A percentile compares a stretch with the other conserved stretches of the same genome.
Conservation (phyloP, 2,797 vertebrate species). For the Coilia nasus region DNA sequence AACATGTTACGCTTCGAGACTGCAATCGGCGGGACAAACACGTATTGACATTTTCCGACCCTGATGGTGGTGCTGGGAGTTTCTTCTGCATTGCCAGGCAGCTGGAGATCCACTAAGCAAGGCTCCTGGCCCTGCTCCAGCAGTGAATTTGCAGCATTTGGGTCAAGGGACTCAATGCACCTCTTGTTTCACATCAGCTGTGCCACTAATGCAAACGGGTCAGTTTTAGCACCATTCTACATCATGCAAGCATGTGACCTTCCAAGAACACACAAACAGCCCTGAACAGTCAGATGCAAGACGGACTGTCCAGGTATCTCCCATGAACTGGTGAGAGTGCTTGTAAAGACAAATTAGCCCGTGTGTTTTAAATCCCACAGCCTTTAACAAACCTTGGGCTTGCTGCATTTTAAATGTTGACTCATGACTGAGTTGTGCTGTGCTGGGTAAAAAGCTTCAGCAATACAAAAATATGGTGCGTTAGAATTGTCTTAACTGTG, state of each 20-base stretch:
- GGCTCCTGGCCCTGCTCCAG: neutral
- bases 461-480: neutral
- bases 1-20: neutral
- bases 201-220: slow-evolving; percentile 33
- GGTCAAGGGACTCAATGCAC: slow-evolving; percentile 23
- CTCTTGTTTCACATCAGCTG: slow-evolving; percentile 23
- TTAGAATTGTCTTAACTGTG: too few relatives aligned
- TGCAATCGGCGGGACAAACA: neutral
- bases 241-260: slow-evolving; percentile 33
- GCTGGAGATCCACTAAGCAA: neutral
- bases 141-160: slow-evolving; percentile 3
- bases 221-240: slow-evolving; percentile 27
- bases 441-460: neutral
- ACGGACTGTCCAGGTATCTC: neutral
- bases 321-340: neutral
- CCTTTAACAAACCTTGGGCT: too few relatives aligned
- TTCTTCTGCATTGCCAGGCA: neutral
- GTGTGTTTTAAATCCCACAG: too few relatives aligned
- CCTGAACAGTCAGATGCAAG: neutral
- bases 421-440: neutral
- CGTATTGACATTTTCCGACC: neutral
- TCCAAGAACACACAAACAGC: neutral
- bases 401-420: neutral
- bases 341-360: too few relatives aligned
- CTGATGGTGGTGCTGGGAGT: neutral